phyloP scores from a whole-genome alignment of 2,113 vertebrate genomes.

The Caretta caretta region DNA sequence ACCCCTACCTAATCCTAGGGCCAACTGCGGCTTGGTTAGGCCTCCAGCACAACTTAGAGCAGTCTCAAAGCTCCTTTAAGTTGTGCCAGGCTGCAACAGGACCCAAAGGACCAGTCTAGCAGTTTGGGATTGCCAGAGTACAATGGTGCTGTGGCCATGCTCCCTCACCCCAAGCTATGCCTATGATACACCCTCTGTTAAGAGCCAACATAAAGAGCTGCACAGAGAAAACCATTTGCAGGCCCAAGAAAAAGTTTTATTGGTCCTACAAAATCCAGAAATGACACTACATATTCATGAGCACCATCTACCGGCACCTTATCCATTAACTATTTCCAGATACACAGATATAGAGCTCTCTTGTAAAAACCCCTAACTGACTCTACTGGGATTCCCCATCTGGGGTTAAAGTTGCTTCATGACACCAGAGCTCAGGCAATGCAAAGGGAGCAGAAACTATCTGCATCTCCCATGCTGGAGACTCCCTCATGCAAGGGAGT shows the following conservation, averaged over 20 bases:
- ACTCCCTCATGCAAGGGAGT: neutral
- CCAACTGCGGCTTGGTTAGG: neutral
- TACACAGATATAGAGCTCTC: neutral
- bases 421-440: neutral
- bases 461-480: neutral
- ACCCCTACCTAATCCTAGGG: accelerated
- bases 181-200: neutral
- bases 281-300: neutral
- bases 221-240: neutral
- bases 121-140: neutral
- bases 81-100: neutral
- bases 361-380: neutral
- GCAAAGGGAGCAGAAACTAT: neutral
- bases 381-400: neutral
- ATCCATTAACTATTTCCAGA: neutral
- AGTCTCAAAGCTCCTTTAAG: neutral
- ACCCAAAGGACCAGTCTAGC: neutral
- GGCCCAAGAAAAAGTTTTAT: neutral
- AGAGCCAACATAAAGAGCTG: neutral
- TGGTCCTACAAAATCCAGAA: neutral
- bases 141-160: neutral
- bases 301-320: neutral
- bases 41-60: neutral
- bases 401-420: neutral
- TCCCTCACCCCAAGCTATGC: neutral